Evolutionary conservation across 2,113 vertebrate species (phyloP).

Genomic region (Chionis minor): DNA sequence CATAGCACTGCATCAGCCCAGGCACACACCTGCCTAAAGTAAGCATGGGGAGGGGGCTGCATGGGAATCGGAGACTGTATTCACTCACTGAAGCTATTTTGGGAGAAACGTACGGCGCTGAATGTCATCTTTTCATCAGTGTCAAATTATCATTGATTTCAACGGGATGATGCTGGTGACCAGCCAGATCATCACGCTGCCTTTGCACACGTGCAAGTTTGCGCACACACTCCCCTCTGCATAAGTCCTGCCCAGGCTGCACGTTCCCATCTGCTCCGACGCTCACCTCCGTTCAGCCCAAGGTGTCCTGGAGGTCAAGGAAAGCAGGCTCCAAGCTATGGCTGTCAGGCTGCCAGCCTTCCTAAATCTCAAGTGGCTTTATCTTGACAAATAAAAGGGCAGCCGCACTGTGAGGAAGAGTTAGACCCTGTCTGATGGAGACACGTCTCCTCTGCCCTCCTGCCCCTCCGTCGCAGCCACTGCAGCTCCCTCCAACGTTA

Average conservation of each 20-base stretch:
- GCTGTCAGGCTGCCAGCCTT: neutral
- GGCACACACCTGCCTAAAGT: neutral
- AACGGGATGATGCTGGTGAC: accelerated
- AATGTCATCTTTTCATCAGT: neutral
- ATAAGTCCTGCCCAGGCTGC: neutral
- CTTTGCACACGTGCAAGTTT: accelerated
- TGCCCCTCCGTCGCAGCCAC: neutral
- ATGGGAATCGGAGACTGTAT: neutral
- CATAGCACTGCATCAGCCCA: neutral
- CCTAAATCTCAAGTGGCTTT: neutral
- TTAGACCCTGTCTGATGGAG: neutral
- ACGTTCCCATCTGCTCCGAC: neutral
- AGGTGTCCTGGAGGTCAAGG: neutral
- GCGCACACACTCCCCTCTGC: neutral
- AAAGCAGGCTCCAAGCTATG: neutral
- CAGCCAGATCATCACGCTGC: neutral
- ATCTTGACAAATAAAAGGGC: neutral
- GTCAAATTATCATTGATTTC: neutral
- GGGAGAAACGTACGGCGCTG: neutral
- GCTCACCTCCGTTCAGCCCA: neutral
- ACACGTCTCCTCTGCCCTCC: neutral
- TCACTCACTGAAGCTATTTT: neutral
- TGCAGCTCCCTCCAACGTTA: neutral
- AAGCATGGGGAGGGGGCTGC: neutral
- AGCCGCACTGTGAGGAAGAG: neutral